phyloP scores from a whole-genome alignment of 1,140 invertebrate genomes.

The Arctopsyche grandis region DNA sequence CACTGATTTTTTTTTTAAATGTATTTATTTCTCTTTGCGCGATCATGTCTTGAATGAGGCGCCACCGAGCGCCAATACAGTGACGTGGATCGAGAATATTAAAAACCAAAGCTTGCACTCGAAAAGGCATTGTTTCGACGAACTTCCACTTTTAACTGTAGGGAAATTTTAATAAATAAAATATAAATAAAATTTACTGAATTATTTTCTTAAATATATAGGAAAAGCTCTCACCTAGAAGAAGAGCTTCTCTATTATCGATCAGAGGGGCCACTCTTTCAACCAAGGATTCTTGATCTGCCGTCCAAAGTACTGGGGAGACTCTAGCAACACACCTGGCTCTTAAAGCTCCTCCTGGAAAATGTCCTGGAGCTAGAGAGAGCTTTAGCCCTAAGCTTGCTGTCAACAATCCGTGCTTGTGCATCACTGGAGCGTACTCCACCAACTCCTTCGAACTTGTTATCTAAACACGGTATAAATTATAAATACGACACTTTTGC shows the following conservation, averaged over 20 bases:
- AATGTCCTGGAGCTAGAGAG: constrained; percentile 64
- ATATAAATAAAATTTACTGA: no score
- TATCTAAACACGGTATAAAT: constrained; percentile 58
- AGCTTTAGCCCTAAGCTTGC: constrained; percentile 67
- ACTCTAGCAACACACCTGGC: constrained; percentile 70
- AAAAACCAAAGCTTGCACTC: not conserved
- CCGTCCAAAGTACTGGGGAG: constrained; percentile 68
- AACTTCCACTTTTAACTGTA: not conserved
- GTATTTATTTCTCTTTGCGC: no score
- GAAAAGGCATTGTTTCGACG: not conserved
- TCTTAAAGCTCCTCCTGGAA: constrained; percentile 68
- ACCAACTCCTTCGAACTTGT: constrained; percentile 62
- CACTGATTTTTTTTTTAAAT: no score
- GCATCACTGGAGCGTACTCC: constrained; percentile 64
- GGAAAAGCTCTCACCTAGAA: constrained; percentile 61
- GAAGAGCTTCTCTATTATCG: constrained; percentile 69
- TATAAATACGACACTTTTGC: not conserved
- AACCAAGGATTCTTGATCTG: constrained; percentile 61
- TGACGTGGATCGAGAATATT: no score
- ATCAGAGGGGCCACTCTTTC: constrained; percentile 65
- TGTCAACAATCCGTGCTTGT: constrained; percentile 68
- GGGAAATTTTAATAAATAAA: not conserved
- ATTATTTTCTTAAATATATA: no score
- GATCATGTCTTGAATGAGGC: no score
- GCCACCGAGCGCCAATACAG: no score